These are phyloP conservation scores for Ictidomys tridecemlineatus DNA, from an alignment of 2,113 vertebrate genomes.

Conservation along the genomic window DNA sequence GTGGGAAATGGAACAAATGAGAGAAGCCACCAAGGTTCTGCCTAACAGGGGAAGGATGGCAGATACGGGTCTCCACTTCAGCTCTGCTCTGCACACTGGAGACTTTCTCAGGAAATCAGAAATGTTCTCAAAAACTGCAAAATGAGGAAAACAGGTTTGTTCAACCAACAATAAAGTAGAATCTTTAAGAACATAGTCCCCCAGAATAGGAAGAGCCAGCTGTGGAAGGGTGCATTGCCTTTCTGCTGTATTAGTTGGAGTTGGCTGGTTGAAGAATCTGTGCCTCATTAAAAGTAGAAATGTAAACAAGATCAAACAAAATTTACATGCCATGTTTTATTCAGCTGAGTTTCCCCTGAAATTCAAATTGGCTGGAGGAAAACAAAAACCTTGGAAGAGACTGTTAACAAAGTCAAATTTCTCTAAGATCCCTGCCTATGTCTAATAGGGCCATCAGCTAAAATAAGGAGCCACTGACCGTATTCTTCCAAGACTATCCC, in stretches of 20 bases:
- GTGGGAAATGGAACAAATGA: not conserved
- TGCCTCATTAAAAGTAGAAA: constrained; percentile 71
- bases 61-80: not conserved
- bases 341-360: constrained; percentile 65
- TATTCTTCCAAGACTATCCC: not conserved
- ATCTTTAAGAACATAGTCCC: constrained; percentile 17
- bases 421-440: not conserved
- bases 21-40: not conserved
- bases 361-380: constrained; percentile 61
- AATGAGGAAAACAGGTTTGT: not conserved
- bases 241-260: constrained; percentile 19
- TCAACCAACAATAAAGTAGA: constrained; percentile 2
- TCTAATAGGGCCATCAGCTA: not conserved
- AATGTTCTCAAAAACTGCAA: not conserved
- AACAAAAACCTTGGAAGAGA: constrained; percentile 50
- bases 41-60: not conserved
- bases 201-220: not conserved
- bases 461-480: not conserved
- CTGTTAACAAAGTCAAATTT: constrained; percentile 48
- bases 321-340: constrained; percentile 79
- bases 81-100: not conserved
- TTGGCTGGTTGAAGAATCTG: constrained; percentile 62
- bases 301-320: constrained; percentile 69
- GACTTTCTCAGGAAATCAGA: not conserved
- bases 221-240: not conserved